These are phyloP conservation scores for Cryptoblepharus egeriae DNA, from an alignment of 2,797 vertebrate genomes.

Conservation along the genomic window DNA sequence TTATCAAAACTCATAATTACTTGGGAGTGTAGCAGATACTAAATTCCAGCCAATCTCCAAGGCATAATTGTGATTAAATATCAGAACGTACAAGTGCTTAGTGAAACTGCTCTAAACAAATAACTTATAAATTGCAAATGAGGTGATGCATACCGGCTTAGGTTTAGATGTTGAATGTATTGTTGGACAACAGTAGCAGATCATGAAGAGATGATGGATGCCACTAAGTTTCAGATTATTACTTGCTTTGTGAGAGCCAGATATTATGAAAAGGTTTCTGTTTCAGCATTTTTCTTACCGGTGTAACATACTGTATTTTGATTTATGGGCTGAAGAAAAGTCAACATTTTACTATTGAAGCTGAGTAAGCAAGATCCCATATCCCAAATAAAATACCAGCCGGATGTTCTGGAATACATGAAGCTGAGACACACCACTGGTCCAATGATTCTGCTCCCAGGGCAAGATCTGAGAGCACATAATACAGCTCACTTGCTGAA, in stretches of 20 bases:
- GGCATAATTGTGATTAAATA: background rate
- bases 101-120: background rate
- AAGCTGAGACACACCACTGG: background rate
- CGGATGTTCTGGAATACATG: background rate
- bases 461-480: too few relatives aligned
- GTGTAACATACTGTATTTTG: slow-evolving; percentile 23
- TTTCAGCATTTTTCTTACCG: slow-evolving; percentile 5
- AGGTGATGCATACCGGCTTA: fast-evolving
- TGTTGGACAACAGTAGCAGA: background rate
- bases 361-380: background rate
- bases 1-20: background rate
- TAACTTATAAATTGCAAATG: background rate
- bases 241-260: background rate
- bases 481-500: too few relatives aligned
- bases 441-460: background rate
- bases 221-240: slow-evolving; percentile 2
- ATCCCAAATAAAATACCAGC: slow-evolving; percentile 7
- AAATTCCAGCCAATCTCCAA: background rate
- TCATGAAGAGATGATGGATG: background rate
- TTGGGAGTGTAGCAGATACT: background rate
- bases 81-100: background rate
- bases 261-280: background rate
- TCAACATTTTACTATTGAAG: slow-evolving; percentile 43
- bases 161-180: background rate
- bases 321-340: slow-evolving; percentile 3